These are phyloP conservation scores for Apodemus sylvaticus DNA, from an alignment of 2,113 vertebrate genomes.

Conservation along the genomic window DNA sequence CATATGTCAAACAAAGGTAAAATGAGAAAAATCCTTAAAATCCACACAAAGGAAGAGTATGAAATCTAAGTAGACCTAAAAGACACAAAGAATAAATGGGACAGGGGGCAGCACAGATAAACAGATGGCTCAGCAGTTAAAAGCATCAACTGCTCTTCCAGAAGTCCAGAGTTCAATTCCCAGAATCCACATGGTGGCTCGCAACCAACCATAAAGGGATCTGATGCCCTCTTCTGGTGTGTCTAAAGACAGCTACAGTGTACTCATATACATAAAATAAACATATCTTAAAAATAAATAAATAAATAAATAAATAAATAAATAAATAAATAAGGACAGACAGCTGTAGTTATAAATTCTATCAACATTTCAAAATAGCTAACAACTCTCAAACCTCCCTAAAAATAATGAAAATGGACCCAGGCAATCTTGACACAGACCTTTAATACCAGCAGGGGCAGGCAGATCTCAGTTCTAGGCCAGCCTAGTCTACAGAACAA, in stretches of 20 bases:
- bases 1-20: background rate
- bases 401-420: background rate
- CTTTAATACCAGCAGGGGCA: background rate
- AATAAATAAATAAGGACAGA: no score
- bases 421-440: background rate
- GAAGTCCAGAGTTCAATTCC: no score
- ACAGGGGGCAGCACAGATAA: no score
- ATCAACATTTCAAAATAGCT: background rate
- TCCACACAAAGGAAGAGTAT: background rate
- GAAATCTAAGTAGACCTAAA: background rate
- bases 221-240: no score
- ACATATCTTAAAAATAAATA: background rate
- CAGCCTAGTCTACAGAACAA: background rate
- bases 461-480: background rate
- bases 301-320: no score
- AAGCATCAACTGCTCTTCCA: no score
- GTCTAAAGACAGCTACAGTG: no score
- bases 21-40: background rate
- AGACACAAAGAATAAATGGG: no score
- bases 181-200: no score
- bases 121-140: no score
- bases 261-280: no score
- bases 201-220: no score
- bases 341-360: background rate
- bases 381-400: background rate